These are phyloP conservation scores for Anoplophora glabripennis DNA, from an alignment of 1,140 invertebrate genomes.

Conservation along the genomic window DNA sequence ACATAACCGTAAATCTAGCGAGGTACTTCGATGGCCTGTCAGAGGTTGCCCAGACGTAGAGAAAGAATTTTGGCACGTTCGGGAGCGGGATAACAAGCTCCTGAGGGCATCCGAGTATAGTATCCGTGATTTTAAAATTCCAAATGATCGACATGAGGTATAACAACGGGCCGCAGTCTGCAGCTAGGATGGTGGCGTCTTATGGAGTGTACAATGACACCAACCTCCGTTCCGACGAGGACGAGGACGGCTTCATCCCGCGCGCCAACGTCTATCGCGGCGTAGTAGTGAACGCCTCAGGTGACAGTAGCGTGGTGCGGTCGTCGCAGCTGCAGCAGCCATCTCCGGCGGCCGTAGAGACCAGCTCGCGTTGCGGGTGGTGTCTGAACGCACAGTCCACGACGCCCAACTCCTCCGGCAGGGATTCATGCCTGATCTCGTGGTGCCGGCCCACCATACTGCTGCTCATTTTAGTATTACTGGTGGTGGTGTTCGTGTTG, in stretches of 20 bases:
- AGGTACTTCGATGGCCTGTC: no score
- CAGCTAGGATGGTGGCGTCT: constrained; percentile 41
- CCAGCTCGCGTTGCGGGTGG: constrained; percentile 29
- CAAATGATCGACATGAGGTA: constrained; percentile 8
- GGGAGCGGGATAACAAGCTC: neutral
- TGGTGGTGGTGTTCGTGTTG: constrained; percentile 51
- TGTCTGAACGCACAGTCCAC: constrained; percentile 18
- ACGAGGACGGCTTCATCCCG: constrained; percentile 52
- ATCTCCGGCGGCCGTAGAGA: constrained; percentile 1
- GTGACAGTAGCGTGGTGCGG: constrained; percentile 50
- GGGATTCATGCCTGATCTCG: constrained; percentile 39
- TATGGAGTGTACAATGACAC: constrained; percentile 55
- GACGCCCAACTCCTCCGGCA: constrained; percentile 18
- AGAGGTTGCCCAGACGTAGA: neutral
- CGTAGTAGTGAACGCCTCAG: constrained; percentile 54
- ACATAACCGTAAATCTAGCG: no score
- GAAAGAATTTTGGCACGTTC: constrained; percentile 4
- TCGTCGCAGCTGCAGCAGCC: neutral
- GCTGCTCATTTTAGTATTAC: constrained; percentile 49
- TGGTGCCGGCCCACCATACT: constrained; percentile 51
- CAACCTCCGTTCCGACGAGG: constrained; percentile 47
- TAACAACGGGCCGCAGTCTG: constrained; percentile 17
- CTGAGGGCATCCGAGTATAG: neutral
- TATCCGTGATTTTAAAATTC: neutral
- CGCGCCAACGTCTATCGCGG: constrained; percentile 52